A percentile compares a stretch with the other conserved stretches of the same genome.
Evolutionary conservation across 2,113 vertebrate genomes (phyloP).

Genomic region (Heliornis fulica): DNA sequence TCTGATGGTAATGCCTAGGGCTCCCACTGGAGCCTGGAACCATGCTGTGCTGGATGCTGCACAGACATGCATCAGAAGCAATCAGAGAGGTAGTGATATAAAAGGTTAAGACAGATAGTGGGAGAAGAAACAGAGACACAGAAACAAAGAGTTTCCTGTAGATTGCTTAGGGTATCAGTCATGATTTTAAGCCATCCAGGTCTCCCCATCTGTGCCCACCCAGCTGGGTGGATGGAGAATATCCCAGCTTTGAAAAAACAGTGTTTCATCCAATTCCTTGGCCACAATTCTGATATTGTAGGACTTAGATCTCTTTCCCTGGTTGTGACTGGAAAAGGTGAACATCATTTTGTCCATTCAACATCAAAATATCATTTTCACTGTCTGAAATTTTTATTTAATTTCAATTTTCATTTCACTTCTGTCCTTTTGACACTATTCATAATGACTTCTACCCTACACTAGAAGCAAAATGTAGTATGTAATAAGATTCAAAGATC

Average conservation of each 20-base stretch:
- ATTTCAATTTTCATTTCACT: too few relatives aligned
- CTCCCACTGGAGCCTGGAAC: not conserved
- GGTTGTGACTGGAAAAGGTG: not conserved
- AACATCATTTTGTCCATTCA: not conserved
- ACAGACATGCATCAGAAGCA: rapidly evolving
- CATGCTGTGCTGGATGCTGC: not conserved
- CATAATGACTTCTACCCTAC: not conserved
- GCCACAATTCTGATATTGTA: not conserved
- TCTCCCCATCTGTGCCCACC: not conserved
- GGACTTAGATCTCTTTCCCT: not conserved
- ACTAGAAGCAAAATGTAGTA: not conserved
- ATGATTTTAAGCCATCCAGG: not conserved
- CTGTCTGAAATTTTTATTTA: too few relatives aligned
- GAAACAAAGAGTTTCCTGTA: not conserved
- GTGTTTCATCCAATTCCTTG: not conserved
- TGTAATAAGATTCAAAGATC: not conserved
- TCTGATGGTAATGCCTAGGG: not conserved
- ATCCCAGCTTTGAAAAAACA: not conserved
- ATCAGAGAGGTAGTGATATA: not conserved
- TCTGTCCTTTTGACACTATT: not conserved
- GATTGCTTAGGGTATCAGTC: not conserved
- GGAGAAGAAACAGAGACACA: not conserved
- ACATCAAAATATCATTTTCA: not conserved
- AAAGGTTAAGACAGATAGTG: not conserved
- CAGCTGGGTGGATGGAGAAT: not conserved